A percentile compares a stretch with the other conserved stretches of the same genome.
These are phyloP conservation scores for Spea bombifrons DNA, from an alignment of 2,113 vertebrate species.

Conservation along the genomic window DNA sequence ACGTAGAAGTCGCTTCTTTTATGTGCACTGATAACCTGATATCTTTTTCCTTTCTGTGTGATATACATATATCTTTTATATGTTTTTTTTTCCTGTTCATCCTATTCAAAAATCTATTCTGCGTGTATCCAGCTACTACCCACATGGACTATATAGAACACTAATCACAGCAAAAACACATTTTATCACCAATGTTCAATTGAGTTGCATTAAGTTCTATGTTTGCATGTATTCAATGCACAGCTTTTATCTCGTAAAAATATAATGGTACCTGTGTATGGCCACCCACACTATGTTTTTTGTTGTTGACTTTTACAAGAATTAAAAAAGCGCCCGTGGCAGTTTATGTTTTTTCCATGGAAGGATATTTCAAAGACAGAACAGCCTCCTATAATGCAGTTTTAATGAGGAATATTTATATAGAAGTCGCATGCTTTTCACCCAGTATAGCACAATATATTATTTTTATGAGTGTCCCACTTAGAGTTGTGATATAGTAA, in stretches of 20 bases:
- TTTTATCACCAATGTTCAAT: neutral
- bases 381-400: no score
- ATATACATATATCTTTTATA: slow-evolving; percentile 9
- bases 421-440: no score
- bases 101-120: neutral
- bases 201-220: neutral
- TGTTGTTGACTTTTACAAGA: neutral
- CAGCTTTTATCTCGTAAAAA: neutral
- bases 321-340: no score
- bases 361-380: no score
- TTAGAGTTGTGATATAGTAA: no score
- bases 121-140: neutral
- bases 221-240: no score
- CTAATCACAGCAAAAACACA: neutral
- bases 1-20: slow-evolving; percentile 38
- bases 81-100: neutral
- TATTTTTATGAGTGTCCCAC: no score
- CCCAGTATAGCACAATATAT: no score
- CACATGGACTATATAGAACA: neutral
- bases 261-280: neutral
- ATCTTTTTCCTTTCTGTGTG: slow-evolving; percentile 5
- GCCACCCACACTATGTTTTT: neutral
- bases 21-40: slow-evolving; percentile 1
- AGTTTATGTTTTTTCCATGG: no score
- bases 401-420: no score